Base-by-base conservation (phyloP, 1,140 invertebrate species). In the Nomia melanderi region DNA sequence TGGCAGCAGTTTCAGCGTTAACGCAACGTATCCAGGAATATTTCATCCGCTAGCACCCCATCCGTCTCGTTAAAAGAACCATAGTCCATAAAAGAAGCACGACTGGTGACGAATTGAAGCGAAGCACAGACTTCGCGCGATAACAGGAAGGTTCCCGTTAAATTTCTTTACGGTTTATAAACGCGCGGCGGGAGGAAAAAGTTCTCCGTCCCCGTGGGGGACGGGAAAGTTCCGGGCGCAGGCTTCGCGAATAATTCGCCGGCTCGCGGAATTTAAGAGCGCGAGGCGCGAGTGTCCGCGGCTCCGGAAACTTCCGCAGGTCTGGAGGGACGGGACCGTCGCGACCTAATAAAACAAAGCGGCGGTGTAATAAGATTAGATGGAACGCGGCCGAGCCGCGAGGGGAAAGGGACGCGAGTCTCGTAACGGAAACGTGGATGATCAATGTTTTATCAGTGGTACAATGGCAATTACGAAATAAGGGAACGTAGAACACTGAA, bases 121-220 rank as follows among this genome's bases (percentile, higher is more conserved):
- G n/a, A n/a, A n/a, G n/a, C n/a, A n/a, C n/a, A n/a, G n/a, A n/a
- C n/a, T n/a, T n/a, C n/a, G n/a, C n/a, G n/a, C n/a, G n/a, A n/a
- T n/a, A n/a, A n/a, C n/a, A n/a, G n/a, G n/a, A n/a, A n/a, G 54
- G 27, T 17, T 27, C n/a, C 14, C 20, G 25, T 70, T 44, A 44
- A 57, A 59, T 70, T 59, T 59, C 67, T 70, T 70, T 11, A 59
- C 67, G 67, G 67, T 70, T 70, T 70, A 60, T 71, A 60, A 71
- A 60, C 56, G 29, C 54, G 17, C 5, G 20, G 47, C 11, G 3
- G 9, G 12, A 20, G 39, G 56, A 60, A 71, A 70, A 70, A 70
- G 67, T 70, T 70, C 27, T n/a, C 54, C n/a, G 54, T 39, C 41
- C 7, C 54, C 29, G 4, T 39, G 29, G 11, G 67, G 36, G 54